Base-by-base conservation (phyloP, 2,888 invertebrate species). In the Xylocampa areola region DNA sequence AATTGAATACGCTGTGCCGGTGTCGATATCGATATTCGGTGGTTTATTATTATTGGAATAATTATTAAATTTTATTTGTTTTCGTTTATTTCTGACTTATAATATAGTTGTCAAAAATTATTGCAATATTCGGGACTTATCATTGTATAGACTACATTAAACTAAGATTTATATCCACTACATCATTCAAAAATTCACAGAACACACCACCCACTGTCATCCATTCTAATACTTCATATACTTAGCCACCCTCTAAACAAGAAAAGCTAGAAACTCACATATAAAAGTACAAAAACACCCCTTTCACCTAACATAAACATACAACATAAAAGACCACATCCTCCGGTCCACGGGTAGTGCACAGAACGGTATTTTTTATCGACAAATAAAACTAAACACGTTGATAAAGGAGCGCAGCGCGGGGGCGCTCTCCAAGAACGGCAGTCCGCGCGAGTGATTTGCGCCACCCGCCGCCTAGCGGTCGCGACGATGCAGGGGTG, bases 391-490 rank as follows among this genome's bases (percentile, higher is more conserved):
- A 80, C 80, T 77, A 82, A 80, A 80, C 80, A 76, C 70, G 68
- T 63, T 73, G 77, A 81, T 71, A 79, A 82, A 80, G 81, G 80
- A 84, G 81, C 82, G 76, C 85, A 82, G 70, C 88, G 80, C 84
- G 51, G 71, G 71, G 79, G 82, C 78, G 84, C 85, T 84, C 85
- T 88, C 85, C 82, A 90, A 91, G 91, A 92, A 87, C 90, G 92
- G 92, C 90, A 91, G 92, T 93, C 85, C 92, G 90, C 93, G 93
- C 92, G 93, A 92, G 87, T 92, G 93, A 92, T 91, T 92, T 88
- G 93, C 90, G 85, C 92, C 93, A 88, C 93, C 92, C 91, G 84
- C 79, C 80, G 84, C 78, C 80, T 80, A 82, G 89, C 82, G 90
- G 89, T 88, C 91, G 92, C 92, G 91, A 85, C 88, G 47, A 76